Conservation (phyloP, 1,140 invertebrate genomes). For the Conus ventricosus region DNA sequence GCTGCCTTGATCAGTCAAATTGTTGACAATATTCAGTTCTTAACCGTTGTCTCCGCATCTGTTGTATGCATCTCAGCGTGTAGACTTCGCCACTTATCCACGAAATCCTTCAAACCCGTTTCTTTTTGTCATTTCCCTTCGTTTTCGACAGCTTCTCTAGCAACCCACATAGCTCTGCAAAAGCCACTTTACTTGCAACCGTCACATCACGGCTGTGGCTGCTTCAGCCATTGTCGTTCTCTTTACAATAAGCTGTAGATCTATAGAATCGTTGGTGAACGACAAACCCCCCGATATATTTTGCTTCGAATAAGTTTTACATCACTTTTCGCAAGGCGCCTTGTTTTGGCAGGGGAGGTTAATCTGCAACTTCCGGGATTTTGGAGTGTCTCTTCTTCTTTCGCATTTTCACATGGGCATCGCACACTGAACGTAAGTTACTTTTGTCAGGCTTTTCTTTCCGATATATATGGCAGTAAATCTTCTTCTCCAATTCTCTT, state of each 20-base stretch:
- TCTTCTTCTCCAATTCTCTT: no score
- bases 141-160: conserved; percentile 77
- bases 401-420: not conserved
- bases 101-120: conserved; percentile 77
- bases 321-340: not conserved
- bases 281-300: no score
- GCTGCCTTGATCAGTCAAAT: no score
- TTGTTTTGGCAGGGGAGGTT: not conserved
- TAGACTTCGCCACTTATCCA: conserved; percentile 76
- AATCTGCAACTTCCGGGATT: not conserved
- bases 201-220: conserved; percentile 29
- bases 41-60: conserved; percentile 62
- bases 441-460: no score
- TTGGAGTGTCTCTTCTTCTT: not conserved
- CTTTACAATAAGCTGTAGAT: not conserved
- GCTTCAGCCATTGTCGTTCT: not conserved
- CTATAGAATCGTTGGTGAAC: no score
- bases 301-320: not conserved
- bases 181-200: conserved; percentile 70
- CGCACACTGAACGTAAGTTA: no score
- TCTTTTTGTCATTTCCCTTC: conserved; percentile 75
- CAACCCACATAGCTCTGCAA: conserved; percentile 69
- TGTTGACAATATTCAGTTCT: conserved; percentile 14
- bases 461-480: no score
- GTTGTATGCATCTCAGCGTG: conserved; percentile 70